Base-by-base conservation (phyloP, 2,888 invertebrate species). In the Eilema griseolum region DNA sequence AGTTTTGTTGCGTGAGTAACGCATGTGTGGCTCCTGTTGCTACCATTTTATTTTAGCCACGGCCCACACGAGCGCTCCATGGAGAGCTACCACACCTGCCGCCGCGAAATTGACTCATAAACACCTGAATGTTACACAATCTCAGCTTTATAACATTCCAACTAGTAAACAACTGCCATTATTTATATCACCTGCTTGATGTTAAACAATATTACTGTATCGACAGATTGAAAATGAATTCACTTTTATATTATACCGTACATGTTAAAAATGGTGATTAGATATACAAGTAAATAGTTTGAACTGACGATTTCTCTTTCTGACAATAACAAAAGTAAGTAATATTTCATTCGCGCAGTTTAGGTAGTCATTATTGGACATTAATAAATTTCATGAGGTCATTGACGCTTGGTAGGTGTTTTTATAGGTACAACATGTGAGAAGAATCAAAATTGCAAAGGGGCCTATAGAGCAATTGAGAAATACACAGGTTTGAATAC, bases 91-190 rank as follows among this genome's bases (percentile, higher is more conserved):
- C 88, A 90, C 95, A 95, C 95, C 95, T 94, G 95, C 89, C 86
- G 71, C 91, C 89, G 89, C 85, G 83, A 78, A n/a, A 84, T 85
- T 85, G 86, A 86, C 80, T 85, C 83, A 90, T 91, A 91, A 90
- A 92, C 94, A 95, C 94, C 93, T 94, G 92, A 90, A 81, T 80
- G 90, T 92, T 94, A 93, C 90, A 89, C 86, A 91, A 93, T 91
- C 86, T 85, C 75, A 77, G 84, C 86, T 87, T 74, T 78, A 82
- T 82, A 86, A 85, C 85, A 89, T 88, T 88, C 82, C 80, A 67
- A 61, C 77, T 77, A 80, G 73, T 76, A 83, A 81, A 76, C n/a
- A 80, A 66, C 52, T 74, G 70, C 41, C 64, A 72, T 76, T 80
- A 74, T 74, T 78, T 74, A 76, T 70, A 76, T 70, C 67, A 69